phyloP scores from a whole-genome alignment of 2,113 vertebrate species.

The Phrynosoma blainvillii region DNA sequence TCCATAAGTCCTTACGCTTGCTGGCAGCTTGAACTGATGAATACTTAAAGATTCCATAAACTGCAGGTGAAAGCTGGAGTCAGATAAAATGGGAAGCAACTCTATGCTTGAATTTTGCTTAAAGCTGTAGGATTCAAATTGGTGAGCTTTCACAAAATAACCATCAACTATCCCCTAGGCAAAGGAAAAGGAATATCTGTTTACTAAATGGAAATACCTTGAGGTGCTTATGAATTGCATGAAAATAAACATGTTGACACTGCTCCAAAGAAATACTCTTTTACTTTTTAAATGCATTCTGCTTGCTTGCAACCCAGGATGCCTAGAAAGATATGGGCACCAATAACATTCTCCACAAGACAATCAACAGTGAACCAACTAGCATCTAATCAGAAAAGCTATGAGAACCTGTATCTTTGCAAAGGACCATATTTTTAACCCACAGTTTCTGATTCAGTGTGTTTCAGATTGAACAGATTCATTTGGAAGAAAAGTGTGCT shows the following conservation, averaged over 20 bases:
- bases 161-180: constrained; percentile 52
- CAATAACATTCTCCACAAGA: background rate
- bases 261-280: constrained; percentile 39
- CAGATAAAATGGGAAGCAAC: constrained; percentile 49
- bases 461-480: background rate
- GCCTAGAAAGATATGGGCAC: background rate
- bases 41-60: constrained; percentile 73
- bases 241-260: constrained; percentile 34
- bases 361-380: background rate
- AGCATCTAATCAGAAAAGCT: background rate
- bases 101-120: constrained; percentile 38
- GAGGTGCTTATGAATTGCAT: constrained; percentile 48
- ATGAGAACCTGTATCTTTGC: background rate
- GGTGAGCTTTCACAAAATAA: constrained; percentile 47
- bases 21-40: constrained; percentile 69
- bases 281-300: constrained; percentile 25
- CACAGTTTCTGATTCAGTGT: background rate
- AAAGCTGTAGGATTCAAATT: constrained; percentile 53
- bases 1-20: constrained; percentile 62
- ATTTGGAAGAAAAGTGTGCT: background rate
- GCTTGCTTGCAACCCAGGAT: constrained; percentile 35
- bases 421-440: background rate
- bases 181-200: constrained; percentile 38
- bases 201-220: constrained; percentile 41
- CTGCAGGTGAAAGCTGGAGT: constrained; percentile 61